Base-by-base conservation (phyloP, 2,113 vertebrate species). In the Aspiorhynchus laticeps region DNA sequence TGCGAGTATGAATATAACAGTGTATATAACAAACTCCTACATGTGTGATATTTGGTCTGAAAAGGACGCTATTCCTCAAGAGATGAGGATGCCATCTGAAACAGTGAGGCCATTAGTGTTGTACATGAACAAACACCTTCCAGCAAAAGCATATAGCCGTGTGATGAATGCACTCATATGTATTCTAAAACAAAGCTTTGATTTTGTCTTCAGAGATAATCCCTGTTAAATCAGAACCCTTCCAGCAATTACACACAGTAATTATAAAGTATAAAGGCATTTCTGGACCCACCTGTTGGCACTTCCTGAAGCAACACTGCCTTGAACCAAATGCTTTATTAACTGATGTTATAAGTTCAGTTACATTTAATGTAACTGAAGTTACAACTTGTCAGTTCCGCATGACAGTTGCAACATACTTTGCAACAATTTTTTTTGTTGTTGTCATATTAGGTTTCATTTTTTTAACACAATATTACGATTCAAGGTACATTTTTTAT, bases 1-100 rank as follows among this genome's bases (percentile, higher is more conserved):
- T 19, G 5, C 0, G 48, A 28, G 38, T 46, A 11, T 46, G 80
- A 28, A 9, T 84, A 41, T 38, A 59, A 36, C 46, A 75, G 17
- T 56, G 69, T 84, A 15, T 84, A 41, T 59, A 19, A 82, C 38
- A 43, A 67, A 82, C 38, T 69, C 46, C 81, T 83, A 73, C 81
- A 83, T 73, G 63, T 19, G 26, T 83, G 81, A 83, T 51, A 83
- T 83, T 83, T 51, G 59, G 59, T 67, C 61, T 21, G 43, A 83
- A 73, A 80, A 24, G 21, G 65, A 83, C 46, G 46, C 65, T 53
- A 10, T 83, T 83, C 26, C 81, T 53, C 31, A 53, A 53, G 28
- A 83, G 65, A 19, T 73, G 28, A 48, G 15, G 21, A 83, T 38
- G 65, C 6, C 65, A 71, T 69, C 46, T 71, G 28, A 83, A 83